Conservation (phyloP, 2,888 invertebrate genomes). For the Dryobota labecula region DNA sequence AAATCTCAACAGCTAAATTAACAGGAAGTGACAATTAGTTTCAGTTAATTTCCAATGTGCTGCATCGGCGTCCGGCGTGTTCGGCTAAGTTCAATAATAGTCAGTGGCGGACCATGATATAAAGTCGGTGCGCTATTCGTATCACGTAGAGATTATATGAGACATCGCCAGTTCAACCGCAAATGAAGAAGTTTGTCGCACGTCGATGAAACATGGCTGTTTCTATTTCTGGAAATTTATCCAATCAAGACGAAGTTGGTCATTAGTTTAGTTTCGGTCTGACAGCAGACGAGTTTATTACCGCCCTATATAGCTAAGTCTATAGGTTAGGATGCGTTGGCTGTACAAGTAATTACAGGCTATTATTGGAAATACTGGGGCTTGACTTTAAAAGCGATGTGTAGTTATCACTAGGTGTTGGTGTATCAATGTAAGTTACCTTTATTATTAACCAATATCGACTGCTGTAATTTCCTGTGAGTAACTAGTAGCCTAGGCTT, state of each 20-base stretch:
- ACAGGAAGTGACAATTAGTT: conserved; percentile 11
- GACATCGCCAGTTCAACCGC: conserved; percentile 78
- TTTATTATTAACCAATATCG: neutral
- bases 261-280: conserved; percentile 69
- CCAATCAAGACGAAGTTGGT: conserved; percentile 70
- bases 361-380: conserved; percentile 26
- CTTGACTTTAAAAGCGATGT: conserved; percentile 18
- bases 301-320: conserved; percentile 26
- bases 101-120: conserved; percentile 50
- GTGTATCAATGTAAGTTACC: neutral
- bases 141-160: conserved; percentile 84
- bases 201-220: conserved; percentile 63
- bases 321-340: conserved; percentile 16
- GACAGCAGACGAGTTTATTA: conserved; percentile 60
- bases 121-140: conserved; percentile 69
- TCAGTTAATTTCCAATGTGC: conserved; percentile 37
- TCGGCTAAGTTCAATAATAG: conserved; percentile 59
- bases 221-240: conserved; percentile 74
- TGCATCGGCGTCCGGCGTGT: conserved; percentile 24
- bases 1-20: conserved; percentile 3
- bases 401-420: neutral
- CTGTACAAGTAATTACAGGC: conserved; percentile 48
- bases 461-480: neutral
- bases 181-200: conserved; percentile 77
- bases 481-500: neutral